phyloP scores from a whole-genome alignment of 1,140 invertebrate species.

The Latrodectus geometricus region DNA sequence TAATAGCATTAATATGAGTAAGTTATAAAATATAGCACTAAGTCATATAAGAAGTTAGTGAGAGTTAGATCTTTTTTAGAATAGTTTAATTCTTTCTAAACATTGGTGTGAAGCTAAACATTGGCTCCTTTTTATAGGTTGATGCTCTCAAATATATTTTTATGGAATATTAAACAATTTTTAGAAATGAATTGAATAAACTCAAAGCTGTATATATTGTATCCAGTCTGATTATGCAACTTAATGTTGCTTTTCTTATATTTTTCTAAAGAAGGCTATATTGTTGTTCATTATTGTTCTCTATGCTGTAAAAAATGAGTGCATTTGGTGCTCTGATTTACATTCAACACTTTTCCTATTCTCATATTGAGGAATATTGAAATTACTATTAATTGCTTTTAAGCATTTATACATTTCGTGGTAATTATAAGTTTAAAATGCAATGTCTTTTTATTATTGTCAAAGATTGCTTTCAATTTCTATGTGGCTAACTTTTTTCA shows the following conservation, averaged over 20 bases:
- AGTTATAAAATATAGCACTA: neutral
- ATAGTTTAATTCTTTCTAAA: neutral
- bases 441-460: neutral
- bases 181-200: slow-evolving; percentile 42
- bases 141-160: slow-evolving; percentile 45
- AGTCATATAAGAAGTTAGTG: neutral
- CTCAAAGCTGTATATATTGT: slow-evolving; percentile 49
- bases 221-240: slow-evolving; percentile 32
- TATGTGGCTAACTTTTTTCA: too few relatives aligned
- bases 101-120: neutral
- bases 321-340: neutral
- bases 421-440: neutral
- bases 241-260: slow-evolving; percentile 51
- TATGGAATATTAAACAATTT: slow-evolving; percentile 30
- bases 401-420: neutral
- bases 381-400: neutral
- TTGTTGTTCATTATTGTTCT: slow-evolving; percentile 35
- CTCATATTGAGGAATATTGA: neutral
- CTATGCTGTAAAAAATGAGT: neutral
- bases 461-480: too few relatives aligned
- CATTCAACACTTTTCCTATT: neutral
- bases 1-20: neutral
- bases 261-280: slow-evolving; percentile 51
- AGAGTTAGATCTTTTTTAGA: slow-evolving; percentile 4
- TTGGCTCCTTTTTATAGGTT: slow-evolving; percentile 30